Evolutionary conservation across 1,140 invertebrate genomes (phyloP), one percentile per base, ranked within the genome.

Genomic region (Panulirus ornatus): DNA sequence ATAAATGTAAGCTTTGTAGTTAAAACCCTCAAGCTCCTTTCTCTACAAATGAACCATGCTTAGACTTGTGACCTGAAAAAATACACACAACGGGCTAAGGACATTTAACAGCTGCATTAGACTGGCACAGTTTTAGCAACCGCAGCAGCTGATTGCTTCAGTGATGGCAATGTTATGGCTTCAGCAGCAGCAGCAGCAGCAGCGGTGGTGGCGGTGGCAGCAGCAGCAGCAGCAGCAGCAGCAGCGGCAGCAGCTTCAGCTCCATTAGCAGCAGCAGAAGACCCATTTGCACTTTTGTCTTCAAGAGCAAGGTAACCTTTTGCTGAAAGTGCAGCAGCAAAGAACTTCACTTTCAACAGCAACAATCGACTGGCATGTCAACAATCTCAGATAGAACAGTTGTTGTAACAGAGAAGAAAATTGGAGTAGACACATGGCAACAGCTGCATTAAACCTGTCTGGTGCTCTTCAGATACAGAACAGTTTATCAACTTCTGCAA

Each of bases 191-290:
- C n/a, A n/a, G n/a, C n/a, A n/a, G n/a, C n/a, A n/a, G n/a, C n/a
- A n/a, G n/a, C n/a, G n/a, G n/a, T 63, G 58, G 58, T 1, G 1
- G 66, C 1, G 66, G 66, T 70, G n/a, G 66, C 1, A 27, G 66
- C 22, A 27, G 66, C 66, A 70, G 70, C 70, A 73, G n/a, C 51
- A 58, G 2, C 44, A 51, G 51, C 30, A 34, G n/a, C 78, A 81
- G 78, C 78, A 81, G 27, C 78, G 36, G 51, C 30, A 36, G 78
- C 78, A 81, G 51, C 9, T 30, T 30, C 78, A 81, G 47, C 47
- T 79, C 44, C 42, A 1, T 79, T 76, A 38, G 22, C 73, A 76
- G 40, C 40, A 76, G 40, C 73, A 76, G 73, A 22, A 30, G 38
- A 58, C 78, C 14, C 34, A 73, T 3, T 38, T 38, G 9, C 30